A percentile compares a stretch with the other conserved stretches of the same genome.
Evolutionary conservation across 1,140 invertebrate species (phyloP).

Genomic region (Neocloeon triangulifer): DNA sequence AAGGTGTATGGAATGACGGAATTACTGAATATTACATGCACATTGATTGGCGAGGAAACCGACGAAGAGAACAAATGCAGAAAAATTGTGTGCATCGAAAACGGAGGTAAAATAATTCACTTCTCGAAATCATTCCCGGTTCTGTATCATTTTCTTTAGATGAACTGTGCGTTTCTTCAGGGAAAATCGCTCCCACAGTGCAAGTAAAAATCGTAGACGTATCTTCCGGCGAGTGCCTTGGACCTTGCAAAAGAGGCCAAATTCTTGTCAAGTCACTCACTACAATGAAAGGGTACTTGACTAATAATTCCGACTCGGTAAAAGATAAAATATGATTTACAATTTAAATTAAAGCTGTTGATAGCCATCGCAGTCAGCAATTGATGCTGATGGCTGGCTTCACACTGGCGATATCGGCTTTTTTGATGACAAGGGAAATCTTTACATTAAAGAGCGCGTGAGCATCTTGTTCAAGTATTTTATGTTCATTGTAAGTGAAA

Average conservation of each 20-base stretch:
- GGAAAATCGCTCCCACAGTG: too few relatives aligned
- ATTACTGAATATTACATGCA: neutral
- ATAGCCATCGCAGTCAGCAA: too few relatives aligned
- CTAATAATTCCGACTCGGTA: too few relatives aligned
- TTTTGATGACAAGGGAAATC: slow-evolving; percentile 12
- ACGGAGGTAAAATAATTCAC: too few relatives aligned
- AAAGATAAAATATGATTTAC: too few relatives aligned
- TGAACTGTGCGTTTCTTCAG: too few relatives aligned
- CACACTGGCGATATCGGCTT: slow-evolving; percentile 15
- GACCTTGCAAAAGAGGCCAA: neutral
- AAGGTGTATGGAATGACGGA: neutral
- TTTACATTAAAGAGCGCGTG: slow-evolving; percentile 14
- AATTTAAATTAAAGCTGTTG: too few relatives aligned
- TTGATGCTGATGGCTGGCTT: slow-evolving; percentile 12
- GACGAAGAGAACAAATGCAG: too few relatives aligned
- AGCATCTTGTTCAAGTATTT: slow-evolving; percentile 16
- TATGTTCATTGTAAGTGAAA: slow-evolving; percentile 11
- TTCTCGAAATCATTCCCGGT: too few relatives aligned
- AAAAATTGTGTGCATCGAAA: too few relatives aligned
- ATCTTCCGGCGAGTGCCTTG: neutral
- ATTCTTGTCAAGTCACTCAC: neutral
- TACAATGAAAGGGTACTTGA: neutral
- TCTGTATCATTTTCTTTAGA: too few relatives aligned
- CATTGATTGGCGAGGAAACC: neutral
- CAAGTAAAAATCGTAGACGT: neutral